Percentiles rank a stretch among this genome's conserved stretches.
phyloP scores from a whole-genome alignment of 2,888 invertebrate genomes.

The Philaethria dido region DNA sequence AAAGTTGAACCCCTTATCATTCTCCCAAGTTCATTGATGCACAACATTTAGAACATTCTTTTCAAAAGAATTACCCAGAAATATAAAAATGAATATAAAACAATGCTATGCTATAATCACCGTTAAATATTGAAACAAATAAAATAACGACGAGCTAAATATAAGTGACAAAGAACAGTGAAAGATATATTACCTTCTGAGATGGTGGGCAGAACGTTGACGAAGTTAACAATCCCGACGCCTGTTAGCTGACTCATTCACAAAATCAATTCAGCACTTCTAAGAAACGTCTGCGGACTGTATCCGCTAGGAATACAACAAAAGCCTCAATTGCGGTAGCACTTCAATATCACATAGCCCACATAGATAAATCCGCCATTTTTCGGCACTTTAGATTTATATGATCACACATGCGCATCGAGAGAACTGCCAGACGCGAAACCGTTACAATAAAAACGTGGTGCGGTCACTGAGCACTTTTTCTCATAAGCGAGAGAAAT shows the following conservation, averaged over 20 bases:
- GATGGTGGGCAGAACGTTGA: conserved; percentile 81
- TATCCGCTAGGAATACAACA: conserved; percentile 50
- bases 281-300: conserved; percentile 62
- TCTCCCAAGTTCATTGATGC: background rate
- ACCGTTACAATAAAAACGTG: conserved; percentile 55
- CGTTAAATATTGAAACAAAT: background rate
- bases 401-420: conserved; percentile 51
- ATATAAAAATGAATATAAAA: too few relatives aligned
- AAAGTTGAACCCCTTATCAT: background rate
- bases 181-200: conserved; percentile 69
- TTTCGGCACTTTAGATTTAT: conserved; percentile 62
- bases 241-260: conserved; percentile 83
- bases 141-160: background rate
- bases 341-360: conserved; percentile 67
- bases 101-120: too few relatives aligned
- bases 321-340: conserved; percentile 46
- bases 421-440: conserved; percentile 42
- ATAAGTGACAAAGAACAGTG: conserved; percentile 22
- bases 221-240: conserved; percentile 80
- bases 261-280: conserved; percentile 68
- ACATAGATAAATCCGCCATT: conserved; percentile 68
- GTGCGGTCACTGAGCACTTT: conserved; percentile 63
- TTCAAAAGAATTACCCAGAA: background rate
- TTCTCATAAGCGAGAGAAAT: conserved; percentile 67
- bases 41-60: background rate